phyloP scores from a whole-genome alignment of 2,888 invertebrate species.

The Aricia artaxerxes region DNA sequence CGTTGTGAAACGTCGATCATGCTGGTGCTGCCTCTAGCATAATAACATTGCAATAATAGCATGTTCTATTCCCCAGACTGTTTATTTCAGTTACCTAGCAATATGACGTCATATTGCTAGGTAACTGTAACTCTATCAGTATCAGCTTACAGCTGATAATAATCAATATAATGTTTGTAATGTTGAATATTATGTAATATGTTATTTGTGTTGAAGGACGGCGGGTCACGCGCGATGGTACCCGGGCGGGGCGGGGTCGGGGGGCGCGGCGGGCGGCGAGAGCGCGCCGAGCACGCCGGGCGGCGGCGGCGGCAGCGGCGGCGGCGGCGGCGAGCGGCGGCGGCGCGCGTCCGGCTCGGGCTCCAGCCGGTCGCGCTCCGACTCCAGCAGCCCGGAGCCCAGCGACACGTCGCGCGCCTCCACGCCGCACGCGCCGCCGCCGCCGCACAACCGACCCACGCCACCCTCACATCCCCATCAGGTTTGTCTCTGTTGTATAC shows the following conservation, averaged over 20 bases:
- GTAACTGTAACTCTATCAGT: no score
- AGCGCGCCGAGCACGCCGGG: neutral
- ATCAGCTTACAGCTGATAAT: no score
- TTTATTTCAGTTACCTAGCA: no score
- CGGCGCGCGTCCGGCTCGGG: slow-evolving; percentile 70
- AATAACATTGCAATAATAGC: no score
- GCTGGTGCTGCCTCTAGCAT: no score
- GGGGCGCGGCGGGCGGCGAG: neutral
- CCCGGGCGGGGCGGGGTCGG: neutral
- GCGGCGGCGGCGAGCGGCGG: slow-evolving; percentile 69
- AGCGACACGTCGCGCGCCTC: slow-evolving; percentile 82
- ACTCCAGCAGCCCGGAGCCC: slow-evolving; percentile 81
- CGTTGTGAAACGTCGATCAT: no score
- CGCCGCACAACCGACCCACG: slow-evolving; percentile 52
- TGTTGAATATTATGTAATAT: no score
- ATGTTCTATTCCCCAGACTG: no score
- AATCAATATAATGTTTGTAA: no score
- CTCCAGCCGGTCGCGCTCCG: slow-evolving; percentile 76
- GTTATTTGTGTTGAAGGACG: neutral
- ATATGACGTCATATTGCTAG: no score
- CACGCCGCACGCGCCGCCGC: slow-evolving; percentile 75
- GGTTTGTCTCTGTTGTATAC: slow-evolving; percentile 30
- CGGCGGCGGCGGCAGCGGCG: slow-evolving; percentile 63
- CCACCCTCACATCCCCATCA: slow-evolving; percentile 55
- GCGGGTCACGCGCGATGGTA: slow-evolving; percentile 7